These are phyloP conservation scores for Koerneria pararmatus DNA, from an alignment of 2,888 invertebrate species.

Conservation along the genomic window DNA sequence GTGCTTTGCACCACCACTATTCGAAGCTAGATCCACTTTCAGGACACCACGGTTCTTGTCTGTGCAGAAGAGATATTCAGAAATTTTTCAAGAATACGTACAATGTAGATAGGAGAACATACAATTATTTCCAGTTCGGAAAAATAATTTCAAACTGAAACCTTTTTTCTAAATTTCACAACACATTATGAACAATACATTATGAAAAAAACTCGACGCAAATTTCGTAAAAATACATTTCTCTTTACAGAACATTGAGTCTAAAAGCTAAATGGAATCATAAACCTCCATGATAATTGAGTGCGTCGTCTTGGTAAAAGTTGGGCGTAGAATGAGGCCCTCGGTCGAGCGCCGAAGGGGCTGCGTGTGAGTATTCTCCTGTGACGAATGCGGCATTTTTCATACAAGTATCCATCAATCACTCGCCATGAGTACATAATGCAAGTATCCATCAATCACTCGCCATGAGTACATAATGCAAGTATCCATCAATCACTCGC, in stretches of 20 bases:
- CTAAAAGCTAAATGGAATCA: not conserved
- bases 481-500: too few species aligned
- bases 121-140: too few species aligned
- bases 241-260: not conserved
- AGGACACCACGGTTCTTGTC: slow-evolving; percentile 16
- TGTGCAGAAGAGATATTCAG: too few species aligned
- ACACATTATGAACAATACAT: too few species aligned
- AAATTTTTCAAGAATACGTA: too few species aligned
- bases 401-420: not conserved
- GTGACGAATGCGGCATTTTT: not conserved
- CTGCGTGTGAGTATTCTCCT: slow-evolving; percentile 31
- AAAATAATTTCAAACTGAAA: too few species aligned
- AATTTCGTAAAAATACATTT: not conserved
- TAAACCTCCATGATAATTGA: slow-evolving; percentile 26
- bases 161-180: too few species aligned
- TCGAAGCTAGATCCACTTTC: slow-evolving; percentile 10
- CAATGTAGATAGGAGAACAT: too few species aligned
- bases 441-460: too few species aligned
- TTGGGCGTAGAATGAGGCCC: slow-evolving; percentile 27
- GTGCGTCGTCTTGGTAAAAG: slow-evolving; percentile 30
- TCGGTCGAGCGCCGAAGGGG: slow-evolving; percentile 35
- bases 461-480: too few species aligned
- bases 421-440: not conserved
- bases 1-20: too few species aligned
- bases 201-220: too few species aligned